Percentiles rank a stretch among this genome's conserved stretches.
Conservation (phyloP, 2,797 vertebrate species). For the Miichthys miiuy region DNA sequence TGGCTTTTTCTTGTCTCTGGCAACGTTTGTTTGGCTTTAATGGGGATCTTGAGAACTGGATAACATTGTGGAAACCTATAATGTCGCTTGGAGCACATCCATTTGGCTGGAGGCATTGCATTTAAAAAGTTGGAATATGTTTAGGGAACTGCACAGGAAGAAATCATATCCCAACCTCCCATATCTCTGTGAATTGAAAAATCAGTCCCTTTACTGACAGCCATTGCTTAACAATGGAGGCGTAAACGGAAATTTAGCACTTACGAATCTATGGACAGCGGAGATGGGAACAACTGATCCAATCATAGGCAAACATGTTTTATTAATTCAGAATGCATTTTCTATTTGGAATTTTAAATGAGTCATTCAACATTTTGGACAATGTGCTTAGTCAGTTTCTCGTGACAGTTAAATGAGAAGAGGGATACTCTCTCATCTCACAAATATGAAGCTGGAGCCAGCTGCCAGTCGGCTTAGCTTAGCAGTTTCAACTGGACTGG, state of each 20-base stretch:
- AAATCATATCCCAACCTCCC: conserved; percentile 11
- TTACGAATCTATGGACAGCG: neutral
- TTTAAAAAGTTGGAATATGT: conserved; percentile 45
- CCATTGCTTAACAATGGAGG: neutral
- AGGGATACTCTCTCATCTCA: neutral
- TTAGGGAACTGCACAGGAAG: conserved; percentile 20
- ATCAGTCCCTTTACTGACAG: neutral
- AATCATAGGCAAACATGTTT: neutral
- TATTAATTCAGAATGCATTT: neutral
- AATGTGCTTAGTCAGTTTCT: neutral
- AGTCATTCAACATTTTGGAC: neutral
- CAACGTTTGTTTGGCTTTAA: conserved; percentile 57
- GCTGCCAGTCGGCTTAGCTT: neutral
- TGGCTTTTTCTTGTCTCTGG: conserved; percentile 49
- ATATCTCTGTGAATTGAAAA: conserved; percentile 16
- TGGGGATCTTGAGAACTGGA: conserved; percentile 60
- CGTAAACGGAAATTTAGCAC: neutral
- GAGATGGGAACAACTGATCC: neutral
- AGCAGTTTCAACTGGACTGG: neutral
- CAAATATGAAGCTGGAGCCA: neutral
- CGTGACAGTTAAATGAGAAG: neutral
- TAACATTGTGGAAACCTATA: conserved; percentile 59
- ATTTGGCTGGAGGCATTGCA: conserved; percentile 47
- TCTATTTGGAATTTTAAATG: neutral
- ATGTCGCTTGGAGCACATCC: conserved; percentile 58